Percentiles rank a stretch among this genome's conserved stretches.
These are phyloP conservation scores for Cryptotermes secundus DNA, from an alignment of 1,140 invertebrate genomes.

Conservation along the genomic window DNA sequence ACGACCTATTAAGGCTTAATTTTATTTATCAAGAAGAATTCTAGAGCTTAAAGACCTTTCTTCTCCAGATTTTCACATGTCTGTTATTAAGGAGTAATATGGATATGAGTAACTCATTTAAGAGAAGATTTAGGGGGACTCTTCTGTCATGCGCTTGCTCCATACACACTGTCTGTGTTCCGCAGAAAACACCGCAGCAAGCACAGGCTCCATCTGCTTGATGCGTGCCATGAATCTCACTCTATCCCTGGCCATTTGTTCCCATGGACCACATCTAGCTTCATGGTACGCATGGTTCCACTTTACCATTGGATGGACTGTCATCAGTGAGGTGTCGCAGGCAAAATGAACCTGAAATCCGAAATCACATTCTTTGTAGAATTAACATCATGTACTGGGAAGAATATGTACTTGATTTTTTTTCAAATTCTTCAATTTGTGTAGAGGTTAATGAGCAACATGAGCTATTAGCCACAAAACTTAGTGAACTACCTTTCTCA, in stretches of 20 bases:
- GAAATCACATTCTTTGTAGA: conserved; percentile 15
- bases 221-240: conserved; percentile 50
- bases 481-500: too few relatives aligned
- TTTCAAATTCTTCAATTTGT: too few relatives aligned
- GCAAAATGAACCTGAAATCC: conserved; percentile 61
- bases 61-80: too few relatives aligned
- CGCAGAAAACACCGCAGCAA: not conserved
- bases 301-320: conserved; percentile 58
- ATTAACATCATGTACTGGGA: too few relatives aligned
- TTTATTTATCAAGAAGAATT: too few relatives aligned
- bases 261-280: conserved; percentile 65
- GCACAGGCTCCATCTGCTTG: not conserved
- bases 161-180: not conserved
- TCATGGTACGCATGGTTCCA: conserved; percentile 65
- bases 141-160: not conserved
- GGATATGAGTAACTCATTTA: not conserved
- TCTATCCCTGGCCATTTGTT: conserved; percentile 59
- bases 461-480: too few relatives aligned
- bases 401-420: too few relatives aligned
- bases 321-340: conserved; percentile 46
- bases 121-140: not conserved
- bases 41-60: too few relatives aligned
- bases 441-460: too few relatives aligned
- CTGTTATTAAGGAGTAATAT: too few relatives aligned
- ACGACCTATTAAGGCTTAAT: too few relatives aligned